These are phyloP conservation scores for Sciurus niger DNA, from an alignment of 2,113 vertebrate species.

Conservation along the genomic window DNA sequence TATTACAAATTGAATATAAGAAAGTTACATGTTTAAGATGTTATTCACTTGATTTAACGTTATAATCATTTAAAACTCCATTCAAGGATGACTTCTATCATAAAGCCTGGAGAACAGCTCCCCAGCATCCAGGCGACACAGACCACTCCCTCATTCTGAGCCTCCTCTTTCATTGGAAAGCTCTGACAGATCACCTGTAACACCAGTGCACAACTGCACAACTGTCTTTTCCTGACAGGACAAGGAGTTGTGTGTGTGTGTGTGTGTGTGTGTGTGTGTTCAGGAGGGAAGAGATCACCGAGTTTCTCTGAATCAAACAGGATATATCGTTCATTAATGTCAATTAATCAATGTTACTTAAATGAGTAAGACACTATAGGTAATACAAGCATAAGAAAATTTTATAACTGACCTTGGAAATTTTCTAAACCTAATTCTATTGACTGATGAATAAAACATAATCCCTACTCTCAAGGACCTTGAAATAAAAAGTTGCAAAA, in stretches of 20 bases:
- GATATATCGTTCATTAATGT: not conserved
- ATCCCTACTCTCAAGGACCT: not conserved
- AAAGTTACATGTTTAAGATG: conserved; percentile 25
- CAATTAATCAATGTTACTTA: not conserved
- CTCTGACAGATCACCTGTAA: not conserved
- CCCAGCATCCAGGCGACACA: not conserved
- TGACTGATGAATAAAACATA: conserved; percentile 46
- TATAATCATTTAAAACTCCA: not conserved
- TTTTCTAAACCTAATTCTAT: not conserved
- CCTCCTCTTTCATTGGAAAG: not conserved
- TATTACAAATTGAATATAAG: not conserved
- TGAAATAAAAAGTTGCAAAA: not conserved
- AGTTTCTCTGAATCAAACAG: not conserved
- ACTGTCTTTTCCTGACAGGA: not conserved
- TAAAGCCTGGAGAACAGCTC: not conserved
- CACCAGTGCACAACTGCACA: not conserved
- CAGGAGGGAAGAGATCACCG: not conserved
- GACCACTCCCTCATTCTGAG: not conserved
- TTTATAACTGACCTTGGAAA: not conserved
- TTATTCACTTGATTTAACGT: not conserved
- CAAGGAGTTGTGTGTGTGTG: not conserved
- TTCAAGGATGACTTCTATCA: not conserved
- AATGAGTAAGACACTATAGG: not conserved
- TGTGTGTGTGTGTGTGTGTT: not conserved
- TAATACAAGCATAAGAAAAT: not conserved